phyloP scores from a whole-genome alignment of 2,797 vertebrate genomes.

The Merluccius polli region DNA sequence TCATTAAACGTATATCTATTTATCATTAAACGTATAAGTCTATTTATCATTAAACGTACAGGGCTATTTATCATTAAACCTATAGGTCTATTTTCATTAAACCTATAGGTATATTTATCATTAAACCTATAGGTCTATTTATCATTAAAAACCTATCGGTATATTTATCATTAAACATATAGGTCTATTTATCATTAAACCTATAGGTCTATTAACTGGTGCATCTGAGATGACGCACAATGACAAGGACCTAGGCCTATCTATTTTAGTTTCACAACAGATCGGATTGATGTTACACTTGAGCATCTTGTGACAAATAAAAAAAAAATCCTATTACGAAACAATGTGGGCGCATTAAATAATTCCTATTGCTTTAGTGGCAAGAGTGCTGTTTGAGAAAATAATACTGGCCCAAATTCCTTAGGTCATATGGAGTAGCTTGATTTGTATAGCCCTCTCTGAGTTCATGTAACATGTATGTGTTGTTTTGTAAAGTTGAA shows the following conservation, averaged over 20 bases:
- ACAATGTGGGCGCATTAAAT: neutral
- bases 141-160: no score
- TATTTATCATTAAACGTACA: no score
- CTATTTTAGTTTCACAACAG: neutral
- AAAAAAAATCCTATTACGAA: neutral
- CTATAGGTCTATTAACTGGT: neutral
- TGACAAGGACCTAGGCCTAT: neutral
- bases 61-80: no score
- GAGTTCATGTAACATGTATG: neutral
- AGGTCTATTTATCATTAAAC: no score
- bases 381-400: neutral
- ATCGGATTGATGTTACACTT: neutral
- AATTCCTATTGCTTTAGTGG: neutral
- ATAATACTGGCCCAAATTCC: neutral
- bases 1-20: no score
- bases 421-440: neutral
- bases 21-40: no score
- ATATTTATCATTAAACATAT: no score
- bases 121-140: no score
- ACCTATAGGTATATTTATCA: no score
- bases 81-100: no score
- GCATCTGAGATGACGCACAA: neutral
- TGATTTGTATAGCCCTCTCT: neutral
- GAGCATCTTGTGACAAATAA: conserved; percentile 2
- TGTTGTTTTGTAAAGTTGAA: neutral